phyloP scores from a whole-genome alignment of 2,797 vertebrate genomes.

The Scolopax rusticola region DNA sequence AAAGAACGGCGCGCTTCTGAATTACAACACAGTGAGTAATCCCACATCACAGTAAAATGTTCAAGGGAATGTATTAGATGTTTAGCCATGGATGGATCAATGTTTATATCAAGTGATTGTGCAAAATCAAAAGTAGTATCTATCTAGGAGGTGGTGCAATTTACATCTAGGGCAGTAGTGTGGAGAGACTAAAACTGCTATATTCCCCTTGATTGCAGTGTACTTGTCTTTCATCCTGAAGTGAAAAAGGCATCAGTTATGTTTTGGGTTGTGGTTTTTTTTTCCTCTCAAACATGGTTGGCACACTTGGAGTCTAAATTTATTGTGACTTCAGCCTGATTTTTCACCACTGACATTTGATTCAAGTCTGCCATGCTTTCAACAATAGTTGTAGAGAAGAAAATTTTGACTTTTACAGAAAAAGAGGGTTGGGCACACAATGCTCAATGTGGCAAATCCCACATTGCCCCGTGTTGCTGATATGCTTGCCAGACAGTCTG shows the following conservation, averaged over 20 bases:
- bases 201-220: not conserved
- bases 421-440: not conserved
- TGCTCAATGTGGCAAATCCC: not conserved
- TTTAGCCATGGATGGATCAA: conserved; percentile 47
- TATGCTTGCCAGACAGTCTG: not conserved
- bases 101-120: conserved; percentile 67
- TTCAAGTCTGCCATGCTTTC: not conserved
- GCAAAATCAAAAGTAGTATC: not conserved
- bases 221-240: not conserved
- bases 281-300: not conserved
- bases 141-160: not conserved
- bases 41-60: conserved; percentile 51
- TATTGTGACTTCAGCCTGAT: not conserved
- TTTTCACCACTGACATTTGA: not conserved
- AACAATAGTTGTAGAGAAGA: not conserved
- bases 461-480: not conserved
- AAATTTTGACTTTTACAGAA: not conserved
- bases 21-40: conserved; percentile 65
- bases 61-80: conserved; percentile 3
- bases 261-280: not conserved
- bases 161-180: not conserved
- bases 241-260: not conserved
- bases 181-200: not conserved
- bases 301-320: not conserved
- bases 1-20: conserved; percentile 55